Conservation (phyloP, 2,888 invertebrate species). For the Incurvaria masculella region DNA sequence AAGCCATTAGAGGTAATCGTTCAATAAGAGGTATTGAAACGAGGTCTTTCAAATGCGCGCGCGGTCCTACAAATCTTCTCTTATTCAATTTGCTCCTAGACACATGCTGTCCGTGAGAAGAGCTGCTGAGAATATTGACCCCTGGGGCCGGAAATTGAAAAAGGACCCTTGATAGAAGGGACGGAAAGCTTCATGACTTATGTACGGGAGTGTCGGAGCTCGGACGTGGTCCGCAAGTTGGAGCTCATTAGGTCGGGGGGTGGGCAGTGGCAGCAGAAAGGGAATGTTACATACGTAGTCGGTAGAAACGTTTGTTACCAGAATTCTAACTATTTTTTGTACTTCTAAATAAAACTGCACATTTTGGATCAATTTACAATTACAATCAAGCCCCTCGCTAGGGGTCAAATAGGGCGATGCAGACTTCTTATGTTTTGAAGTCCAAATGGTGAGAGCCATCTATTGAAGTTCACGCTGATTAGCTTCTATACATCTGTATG, state of each 20-base stretch:
- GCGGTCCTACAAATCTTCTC: neutral
- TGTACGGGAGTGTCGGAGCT: neutral
- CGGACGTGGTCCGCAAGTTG: neutral
- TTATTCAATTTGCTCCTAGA: neutral
- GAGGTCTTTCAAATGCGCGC: neutral
- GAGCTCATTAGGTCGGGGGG: neutral
- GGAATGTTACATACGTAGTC: too few relatives aligned
- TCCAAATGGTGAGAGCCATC: too few relatives aligned
- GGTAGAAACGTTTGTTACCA: too few relatives aligned
- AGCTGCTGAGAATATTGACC: neutral
- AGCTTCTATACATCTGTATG: too few relatives aligned
- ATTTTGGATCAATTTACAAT: too few relatives aligned
- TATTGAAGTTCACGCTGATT: too few relatives aligned
- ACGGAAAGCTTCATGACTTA: neutral
- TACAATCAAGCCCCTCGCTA: too few relatives aligned
- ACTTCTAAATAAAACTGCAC: too few relatives aligned
- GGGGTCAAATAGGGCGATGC: too few relatives aligned
- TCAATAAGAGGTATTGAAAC: neutral
- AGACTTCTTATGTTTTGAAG: too few relatives aligned
- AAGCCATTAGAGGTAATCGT: neutral
- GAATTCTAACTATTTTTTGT: too few relatives aligned
- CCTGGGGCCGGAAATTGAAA: neutral
- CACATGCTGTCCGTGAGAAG: neutral
- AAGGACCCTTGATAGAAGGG: neutral
- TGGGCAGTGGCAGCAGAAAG: too few relatives aligned